These are phyloP conservation scores for Drosophila seclusa DNA, from an alignment of 2,888 invertebrate genomes.

Conservation along the genomic window DNA sequence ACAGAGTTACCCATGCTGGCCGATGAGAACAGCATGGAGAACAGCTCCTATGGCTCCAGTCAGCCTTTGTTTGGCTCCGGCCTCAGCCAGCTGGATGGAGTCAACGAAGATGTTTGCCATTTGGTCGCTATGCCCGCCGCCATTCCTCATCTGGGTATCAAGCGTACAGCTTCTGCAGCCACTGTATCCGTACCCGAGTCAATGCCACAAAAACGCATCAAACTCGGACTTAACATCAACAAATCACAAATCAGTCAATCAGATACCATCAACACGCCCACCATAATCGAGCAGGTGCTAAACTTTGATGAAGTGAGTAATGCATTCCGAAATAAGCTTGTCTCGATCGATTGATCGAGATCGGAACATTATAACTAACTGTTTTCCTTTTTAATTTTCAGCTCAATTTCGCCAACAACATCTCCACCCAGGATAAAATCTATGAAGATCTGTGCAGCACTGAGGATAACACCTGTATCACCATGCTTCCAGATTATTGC, in stretches of 20 bases:
- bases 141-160: slow-evolving; percentile 31
- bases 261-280: slow-evolving; percentile 57
- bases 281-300: slow-evolving; percentile 56
- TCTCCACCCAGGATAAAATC: slow-evolving; percentile 33
- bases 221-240: slow-evolving; percentile 54
- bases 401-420: slow-evolving; percentile 23
- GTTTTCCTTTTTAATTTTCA: slow-evolving; percentile 8
- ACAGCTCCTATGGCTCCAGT: slow-evolving; percentile 36
- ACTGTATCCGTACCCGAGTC: slow-evolving; percentile 24
- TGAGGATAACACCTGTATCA: slow-evolving; percentile 47
- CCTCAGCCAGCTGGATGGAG: slow-evolving; percentile 34
- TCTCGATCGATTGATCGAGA: background rate
- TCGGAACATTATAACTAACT: slow-evolving; percentile 29
- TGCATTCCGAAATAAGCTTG: background rate
- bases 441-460: slow-evolving; percentile 46
- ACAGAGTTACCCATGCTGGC: slow-evolving; percentile 50
- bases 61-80: slow-evolving; percentile 60
- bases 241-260: slow-evolving; percentile 18
- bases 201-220: slow-evolving; percentile 66
- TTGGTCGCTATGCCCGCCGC: slow-evolving; percentile 24
- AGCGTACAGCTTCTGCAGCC: slow-evolving; percentile 57
- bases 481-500: slow-evolving; percentile 42
- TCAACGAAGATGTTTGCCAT: slow-evolving; percentile 20
- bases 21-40: slow-evolving; percentile 51
- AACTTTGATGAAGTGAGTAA: slow-evolving; percentile 44